Conservation (phyloP, 2,113 vertebrate species). For the Phoxinus phoxinus region DNA sequence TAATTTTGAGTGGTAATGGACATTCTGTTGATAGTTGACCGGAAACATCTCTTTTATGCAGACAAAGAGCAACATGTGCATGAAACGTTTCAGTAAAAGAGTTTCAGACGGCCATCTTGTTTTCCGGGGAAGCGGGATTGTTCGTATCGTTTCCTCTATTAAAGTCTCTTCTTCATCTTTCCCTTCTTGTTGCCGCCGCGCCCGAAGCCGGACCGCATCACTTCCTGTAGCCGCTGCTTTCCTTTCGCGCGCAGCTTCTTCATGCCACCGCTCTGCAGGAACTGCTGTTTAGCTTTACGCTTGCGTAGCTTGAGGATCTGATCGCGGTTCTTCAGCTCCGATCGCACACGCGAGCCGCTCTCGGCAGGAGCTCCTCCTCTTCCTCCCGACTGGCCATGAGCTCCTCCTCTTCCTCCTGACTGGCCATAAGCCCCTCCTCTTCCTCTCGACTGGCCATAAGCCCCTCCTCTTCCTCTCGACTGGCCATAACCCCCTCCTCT, state of each 20-base stretch:
- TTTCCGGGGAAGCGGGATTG: not conserved
- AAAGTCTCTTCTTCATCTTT: conserved; percentile 88
- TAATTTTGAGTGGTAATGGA: not conserved
- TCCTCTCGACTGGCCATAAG: not conserved
- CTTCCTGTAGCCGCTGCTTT: conserved; percentile 76
- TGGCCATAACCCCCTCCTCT: not conserved
- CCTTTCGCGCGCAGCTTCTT: conserved; percentile 78
- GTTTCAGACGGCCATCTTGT: not conserved
- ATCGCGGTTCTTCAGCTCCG: conserved; percentile 86
- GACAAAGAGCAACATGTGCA: too few relatives aligned
- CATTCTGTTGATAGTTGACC: not conserved
- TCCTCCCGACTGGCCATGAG: not conserved
- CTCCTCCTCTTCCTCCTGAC: not conserved
- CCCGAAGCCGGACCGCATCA: conserved; percentile 87
- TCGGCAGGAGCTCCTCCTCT: not conserved
- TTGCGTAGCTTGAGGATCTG: conserved; percentile 93
- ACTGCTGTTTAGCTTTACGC: conserved; percentile 81
- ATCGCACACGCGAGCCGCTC: conserved; percentile 67
- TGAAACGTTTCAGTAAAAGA: not conserved
- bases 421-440: not conserved
- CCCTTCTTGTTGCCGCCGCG: conserved; percentile 82
- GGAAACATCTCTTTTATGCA: not conserved
- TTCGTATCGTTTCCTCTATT: conserved; percentile 46
- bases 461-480: not conserved
- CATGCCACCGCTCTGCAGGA: conserved; percentile 88